Evolutionary conservation across 2,113 vertebrate species (phyloP), one percentile per base, ranked within the genome.

Genomic region (Eretmochelys imbricata): DNA sequence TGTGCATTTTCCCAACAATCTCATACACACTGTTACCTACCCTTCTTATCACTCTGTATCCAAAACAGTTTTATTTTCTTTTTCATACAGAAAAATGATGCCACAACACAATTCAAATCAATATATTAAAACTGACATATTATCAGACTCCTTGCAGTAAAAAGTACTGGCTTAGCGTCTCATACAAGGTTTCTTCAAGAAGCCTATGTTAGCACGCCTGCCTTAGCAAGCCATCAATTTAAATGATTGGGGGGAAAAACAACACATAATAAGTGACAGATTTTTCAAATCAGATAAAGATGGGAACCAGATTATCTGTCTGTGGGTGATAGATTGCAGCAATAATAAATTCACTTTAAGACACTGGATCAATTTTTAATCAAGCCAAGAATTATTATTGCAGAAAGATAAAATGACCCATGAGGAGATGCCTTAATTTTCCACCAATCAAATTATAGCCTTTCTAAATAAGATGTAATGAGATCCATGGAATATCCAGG

Each of bases 301-400:
- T 99, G 99, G 99, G 99, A 99, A 99, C 99, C 99, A 99, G 99
- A 99, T 99, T 99, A 99, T 99, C 99, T 99, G 99, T 99, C 99
- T 98, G 98, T 97, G 97, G 98, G 98, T 99, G 99, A 99, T 99
- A 99, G 99, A 99, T 99, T 98, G 99, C 98, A 98, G 99, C 99
- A 99, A 99, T 99, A 99, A 99, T 99, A 99, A 99, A 99, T 99
- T 99, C 99, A 99, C 99, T 99, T 99, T 99, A 99, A 99, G 98
- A 98, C 98, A 98, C 98, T 99, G 98, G 99, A 99, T 99, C 99
- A 99, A 99, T 99, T 99, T 99, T 99, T 99, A 99, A 99, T 99
- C 99, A 99, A 99, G 99, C 99, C 98, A 98, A 99, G 99, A 99
- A 99, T 99, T 99, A 99, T 99, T 99, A 99, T 99, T 99, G 98